Percentiles rank a stretch among this genome's conserved stretches.
Conservation (phyloP, 2,113 vertebrate species). For the Thamnophis sirtalis region DNA sequence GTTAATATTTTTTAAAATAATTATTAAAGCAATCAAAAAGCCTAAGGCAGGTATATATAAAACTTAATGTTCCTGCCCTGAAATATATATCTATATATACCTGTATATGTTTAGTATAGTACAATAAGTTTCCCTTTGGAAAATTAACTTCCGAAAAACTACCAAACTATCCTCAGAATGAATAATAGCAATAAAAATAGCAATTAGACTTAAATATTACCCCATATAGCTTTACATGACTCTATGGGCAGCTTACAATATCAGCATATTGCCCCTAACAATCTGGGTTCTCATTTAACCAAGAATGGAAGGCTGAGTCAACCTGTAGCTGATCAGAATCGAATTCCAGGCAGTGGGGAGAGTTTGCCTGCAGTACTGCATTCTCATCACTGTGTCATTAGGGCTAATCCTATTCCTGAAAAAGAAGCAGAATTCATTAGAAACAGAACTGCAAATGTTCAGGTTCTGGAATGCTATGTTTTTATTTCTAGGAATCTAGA, state of each 20-base stretch:
- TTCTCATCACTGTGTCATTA: too few relatives aligned
- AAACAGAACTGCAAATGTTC: neutral
- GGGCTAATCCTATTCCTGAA: neutral
- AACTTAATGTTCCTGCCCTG: neutral
- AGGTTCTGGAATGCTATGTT: neutral
- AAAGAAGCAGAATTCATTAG: neutral
- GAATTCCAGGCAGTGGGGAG: neutral
- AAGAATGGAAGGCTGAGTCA: neutral
- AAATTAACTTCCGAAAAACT: neutral
- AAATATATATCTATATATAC: neutral
- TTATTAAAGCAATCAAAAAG: neutral
- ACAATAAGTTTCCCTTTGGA: neutral
- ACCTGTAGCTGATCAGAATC: neutral
- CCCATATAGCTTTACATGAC: neutral
- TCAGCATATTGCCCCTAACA: neutral
- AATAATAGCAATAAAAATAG: neutral
- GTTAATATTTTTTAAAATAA: neutral
- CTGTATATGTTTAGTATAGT: neutral
- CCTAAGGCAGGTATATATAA: neutral
- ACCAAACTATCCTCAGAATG: neutral
- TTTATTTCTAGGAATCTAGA: neutral
- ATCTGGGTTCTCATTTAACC: neutral
- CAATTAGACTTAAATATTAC: neutral
- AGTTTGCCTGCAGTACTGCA: neutral
- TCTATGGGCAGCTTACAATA: neutral